Evolutionary conservation across 2,888 invertebrate genomes (phyloP), one percentile per base, ranked within the genome.

Genomic region (Adineta ricciae): DNA sequence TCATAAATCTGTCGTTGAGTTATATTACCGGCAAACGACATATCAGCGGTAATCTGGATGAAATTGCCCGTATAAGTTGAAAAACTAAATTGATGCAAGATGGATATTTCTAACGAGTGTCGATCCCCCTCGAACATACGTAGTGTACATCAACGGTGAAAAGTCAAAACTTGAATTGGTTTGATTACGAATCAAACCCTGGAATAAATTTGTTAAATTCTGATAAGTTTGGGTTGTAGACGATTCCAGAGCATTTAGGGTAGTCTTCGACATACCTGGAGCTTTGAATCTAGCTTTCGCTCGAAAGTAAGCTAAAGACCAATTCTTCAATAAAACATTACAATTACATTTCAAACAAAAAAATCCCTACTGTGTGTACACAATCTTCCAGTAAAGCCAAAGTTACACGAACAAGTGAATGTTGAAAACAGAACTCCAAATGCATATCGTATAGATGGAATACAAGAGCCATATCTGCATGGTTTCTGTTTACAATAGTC

Each of bases 331-430:
- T 7, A 27, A 11, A 2, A 46, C 41, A 38, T 41, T 11, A 46
- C 11, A 8, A n/a, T 3, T 4, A 1, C 1, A n/a, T 78, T 24
- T n/a, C 9, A 9, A 9, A n/a, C 11, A 21, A 78, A 0, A 8
- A 19, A n/a, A n/a, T n/a, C 14, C 0, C n/a, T 78, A 78, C 78
- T 41, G n/a, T 78, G 41, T n/a, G 78, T 41, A 32, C 78, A 78
- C 14, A 78, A 41, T 9, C 41, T 7, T 78, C 86, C 86, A 2
- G 93, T 94, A 96, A 96, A 98, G 11, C 97, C 97, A 92, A 93
- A 89, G 54, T 92, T 91, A 89, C 92, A 92, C 49, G 91, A 88
- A 88, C 92, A 92, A 4, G n/a, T 41, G n/a, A 78, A 78, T 2
- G 38, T 41, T 14, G 88, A 89, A 88, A 91, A 92, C 56, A 36